phyloP scores from a whole-genome alignment of 23 tunicate genomes.

The Halocynthia roretzi region DNA sequence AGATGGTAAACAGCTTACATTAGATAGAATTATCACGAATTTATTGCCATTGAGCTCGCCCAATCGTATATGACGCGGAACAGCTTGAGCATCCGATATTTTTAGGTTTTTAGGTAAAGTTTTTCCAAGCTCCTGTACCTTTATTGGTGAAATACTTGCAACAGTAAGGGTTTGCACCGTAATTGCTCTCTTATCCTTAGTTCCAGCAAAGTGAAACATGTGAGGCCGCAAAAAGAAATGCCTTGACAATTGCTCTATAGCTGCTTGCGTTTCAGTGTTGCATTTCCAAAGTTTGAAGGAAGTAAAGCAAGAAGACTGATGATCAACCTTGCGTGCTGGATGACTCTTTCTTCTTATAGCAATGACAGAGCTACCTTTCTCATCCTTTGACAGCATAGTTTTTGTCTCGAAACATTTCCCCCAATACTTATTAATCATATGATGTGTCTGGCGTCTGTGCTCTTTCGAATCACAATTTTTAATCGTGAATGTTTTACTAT shows the following conservation, averaged over 20 bases:
- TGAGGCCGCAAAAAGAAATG: slow-evolving; percentile 16
- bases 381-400: slow-evolving; percentile 7
- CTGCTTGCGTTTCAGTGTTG: slow-evolving; percentile 38
- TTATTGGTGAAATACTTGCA: slow-evolving; percentile 13
- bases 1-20: neutral
- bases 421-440: slow-evolving; percentile 20
- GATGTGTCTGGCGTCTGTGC: slow-evolving; percentile 29
- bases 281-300: slow-evolving; percentile 33
- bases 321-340: neutral
- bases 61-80: slow-evolving; percentile 20
- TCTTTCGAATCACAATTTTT: slow-evolving; percentile 12
- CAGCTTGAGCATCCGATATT: slow-evolving; percentile 14
- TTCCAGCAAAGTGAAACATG: slow-evolving; percentile 48
- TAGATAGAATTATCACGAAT: slow-evolving; percentile 22
- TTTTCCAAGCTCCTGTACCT: slow-evolving; percentile 5
- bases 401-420: slow-evolving; percentile 33
- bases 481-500: neutral
- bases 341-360: slow-evolving; percentile 15
- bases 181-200: slow-evolving; percentile 55
- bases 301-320: neutral
- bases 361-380: neutral
- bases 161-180: slow-evolving; percentile 46
- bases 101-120: slow-evolving; percentile 26
- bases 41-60: slow-evolving; percentile 38
- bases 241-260: slow-evolving; percentile 25